Evolutionary conservation across 1,140 invertebrate species (phyloP), one percentile per base, ranked within the genome.

Genomic region (Eumaeus atala): DNA sequence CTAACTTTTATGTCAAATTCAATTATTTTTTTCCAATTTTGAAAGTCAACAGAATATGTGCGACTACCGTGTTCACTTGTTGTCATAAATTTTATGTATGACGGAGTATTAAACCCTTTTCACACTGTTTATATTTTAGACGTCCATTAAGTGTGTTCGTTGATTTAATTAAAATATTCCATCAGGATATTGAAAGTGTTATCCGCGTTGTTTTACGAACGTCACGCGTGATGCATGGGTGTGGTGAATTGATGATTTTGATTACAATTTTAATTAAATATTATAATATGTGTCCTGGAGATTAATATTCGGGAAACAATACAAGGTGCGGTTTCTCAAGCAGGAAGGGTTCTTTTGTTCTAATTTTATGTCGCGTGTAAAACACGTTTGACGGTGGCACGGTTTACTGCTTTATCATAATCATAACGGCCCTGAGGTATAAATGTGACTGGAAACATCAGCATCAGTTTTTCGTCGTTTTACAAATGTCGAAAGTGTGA

Each of bases 141-240:
- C 37, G 21, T 40, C 38, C 36, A 21, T 28, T 36, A n/a, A 52
- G 40, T 52, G 11, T 28, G 51, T 52, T 38, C 17, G 34, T 17
- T 36, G 21, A 38, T 35, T 40, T 28, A 52, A 52, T 52, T 37
- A 52, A 37, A 52, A 52, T 52, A 38, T 52, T 52, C 50, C 28
- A 49, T 49, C 48, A 49, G 21, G 1, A 49, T 28, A 28, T 28
- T 28, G 21, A 28, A 28, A 28, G 21, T 28, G 21, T 28, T 28
- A 28, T 28, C 21, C 21, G 21, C 21, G 21, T 6, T 28, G 21
- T 28, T 28, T 28, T 28, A 2, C 6, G 21, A 28, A 28, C 21
- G 21, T 28, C 21, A 28, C 21, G 38, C 38, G 6, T 12, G n/a
- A 40, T n/a, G 38, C n/a, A 8, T 12, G 38, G n/a, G n/a, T 14